Conservation (phyloP, 2,888 invertebrate genomes). For the Rotaria socialis region DNA sequence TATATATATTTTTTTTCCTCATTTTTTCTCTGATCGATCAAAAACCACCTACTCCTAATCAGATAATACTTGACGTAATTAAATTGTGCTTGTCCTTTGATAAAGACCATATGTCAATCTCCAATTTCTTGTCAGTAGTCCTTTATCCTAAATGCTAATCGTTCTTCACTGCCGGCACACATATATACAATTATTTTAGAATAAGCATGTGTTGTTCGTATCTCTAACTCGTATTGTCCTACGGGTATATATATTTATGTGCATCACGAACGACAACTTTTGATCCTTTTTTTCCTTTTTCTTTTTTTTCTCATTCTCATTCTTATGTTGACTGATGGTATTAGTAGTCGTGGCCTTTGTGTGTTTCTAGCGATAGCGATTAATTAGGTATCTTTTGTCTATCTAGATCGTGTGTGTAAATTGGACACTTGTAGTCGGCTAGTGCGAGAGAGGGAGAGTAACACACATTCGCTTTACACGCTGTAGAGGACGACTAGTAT, state of each 20-base stretch:
- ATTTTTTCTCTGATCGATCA: background rate
- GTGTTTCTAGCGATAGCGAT: constrained; percentile 10
- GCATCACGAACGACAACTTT: constrained; percentile 27
- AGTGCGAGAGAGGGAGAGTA: background rate
- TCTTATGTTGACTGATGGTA: constrained; percentile 2
- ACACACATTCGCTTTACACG: background rate
- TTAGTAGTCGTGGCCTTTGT: background rate
- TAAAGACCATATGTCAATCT: constrained; percentile 5
- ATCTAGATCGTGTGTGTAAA: constrained; percentile 16
- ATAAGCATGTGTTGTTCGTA: background rate
- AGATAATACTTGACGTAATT: constrained; percentile 29
- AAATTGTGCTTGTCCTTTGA: constrained; percentile 13
- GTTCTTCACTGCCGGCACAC: background rate
- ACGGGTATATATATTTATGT: background rate
- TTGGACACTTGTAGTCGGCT: constrained; percentile 20
- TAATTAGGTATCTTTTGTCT: constrained; percentile 26
- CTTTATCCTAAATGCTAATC: constrained; percentile 8
- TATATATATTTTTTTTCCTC: background rate
- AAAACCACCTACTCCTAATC: background rate
- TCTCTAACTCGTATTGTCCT: background rate
- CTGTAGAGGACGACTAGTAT: background rate
- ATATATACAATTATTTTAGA: constrained; percentile 24
- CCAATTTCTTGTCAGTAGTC: background rate
- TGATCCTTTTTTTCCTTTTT: background rate
- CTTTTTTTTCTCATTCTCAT: background rate